phyloP scores from a whole-genome alignment of 2,888 invertebrate genomes.

The Macrophya annulata region DNA sequence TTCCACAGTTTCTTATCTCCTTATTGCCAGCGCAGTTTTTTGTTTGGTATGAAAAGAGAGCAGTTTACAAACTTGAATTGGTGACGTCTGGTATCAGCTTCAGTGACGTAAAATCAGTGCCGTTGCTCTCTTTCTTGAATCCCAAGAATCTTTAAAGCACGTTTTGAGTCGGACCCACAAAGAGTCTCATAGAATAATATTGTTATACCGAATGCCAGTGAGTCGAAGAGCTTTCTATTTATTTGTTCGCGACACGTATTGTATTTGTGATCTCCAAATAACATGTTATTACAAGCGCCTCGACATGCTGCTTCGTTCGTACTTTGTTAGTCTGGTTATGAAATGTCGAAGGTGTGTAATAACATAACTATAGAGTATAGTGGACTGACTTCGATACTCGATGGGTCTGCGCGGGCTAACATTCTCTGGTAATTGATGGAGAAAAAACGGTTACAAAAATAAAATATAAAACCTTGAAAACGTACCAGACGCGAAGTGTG shows the following conservation, averaged over 20 bases:
- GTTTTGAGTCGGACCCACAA: conserved; percentile 59
- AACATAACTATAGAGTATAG: conserved; percentile 43
- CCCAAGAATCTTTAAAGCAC: conserved; percentile 43
- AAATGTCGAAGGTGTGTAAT: conserved; percentile 47
- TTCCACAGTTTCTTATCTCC: not conserved
- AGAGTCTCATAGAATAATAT: conserved; percentile 68
- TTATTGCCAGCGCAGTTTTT: not conserved
- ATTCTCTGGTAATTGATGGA: conserved; percentile 33
- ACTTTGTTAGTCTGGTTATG: conserved; percentile 24
- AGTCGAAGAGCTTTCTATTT: conserved; percentile 54
- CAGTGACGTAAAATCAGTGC: conserved; percentile 31
- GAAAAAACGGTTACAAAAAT: conserved; percentile 16
- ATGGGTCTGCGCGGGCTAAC: conserved; percentile 32
- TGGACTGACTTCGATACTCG: conserved; percentile 34
- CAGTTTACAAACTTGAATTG: not conserved
- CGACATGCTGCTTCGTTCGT: conserved; percentile 55
- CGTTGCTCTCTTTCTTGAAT: conserved; percentile 35
- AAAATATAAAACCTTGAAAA: conserved; percentile 11
- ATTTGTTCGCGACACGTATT: conserved; percentile 57
- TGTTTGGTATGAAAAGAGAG: not conserved
- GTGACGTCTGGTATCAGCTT: not conserved
- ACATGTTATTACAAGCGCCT: conserved; percentile 68
- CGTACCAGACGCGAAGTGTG: conserved; percentile 26
- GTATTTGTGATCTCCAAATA: conserved; percentile 54
- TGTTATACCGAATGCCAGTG: conserved; percentile 66